Base-by-base conservation (phyloP, 2,888 invertebrate genomes). In the Cynaeus angustus region DNA sequence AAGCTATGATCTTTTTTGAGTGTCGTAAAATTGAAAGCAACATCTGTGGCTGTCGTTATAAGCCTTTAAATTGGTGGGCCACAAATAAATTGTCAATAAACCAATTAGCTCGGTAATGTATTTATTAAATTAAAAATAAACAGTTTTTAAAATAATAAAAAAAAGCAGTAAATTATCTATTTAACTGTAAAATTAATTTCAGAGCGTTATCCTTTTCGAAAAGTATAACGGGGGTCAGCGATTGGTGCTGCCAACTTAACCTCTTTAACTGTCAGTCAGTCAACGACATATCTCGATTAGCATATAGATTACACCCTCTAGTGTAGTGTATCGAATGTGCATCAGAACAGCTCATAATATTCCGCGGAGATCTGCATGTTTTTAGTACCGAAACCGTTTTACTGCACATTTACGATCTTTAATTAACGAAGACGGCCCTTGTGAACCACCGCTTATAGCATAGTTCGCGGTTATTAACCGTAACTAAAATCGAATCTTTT, bases 301-400 rank as follows among this genome's bases (percentile, higher is more conserved):
- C 85, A 85, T 85, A 84, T 85, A 85, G 83, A 85, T 85, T 84
- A 81, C 82, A 78, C 83, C 83, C 83, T 82, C 79, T 77, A 78
- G 80, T 80, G 81, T 80, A 76, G 75, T 66, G 66, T 70, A 61
- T 65, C 70, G 70, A 70, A 70, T 70, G 75, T 66, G 75, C 75
- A 75, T 73, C 74, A 73, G 75, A 77, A 75, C 75, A 76, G 81
- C 80, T 81, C 78, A 78, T 79, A 80, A 81, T 80, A 79, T 80
- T 79, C 77, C 75, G 74, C 75, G 78, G 79, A 75, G 79, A 79
- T 80, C 80, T 79, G 77, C 75, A 72, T 72, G 76, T 81, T 82
- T 56, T 83, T 82, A 80, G 81, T 74, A 74, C 76, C 77, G 70
- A 74, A 74, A 77, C 75, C 76, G 78, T 82, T 83, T 83, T 83